Conservation (phyloP, 2,113 vertebrate genomes). For the Butastur rufipennis region DNA sequence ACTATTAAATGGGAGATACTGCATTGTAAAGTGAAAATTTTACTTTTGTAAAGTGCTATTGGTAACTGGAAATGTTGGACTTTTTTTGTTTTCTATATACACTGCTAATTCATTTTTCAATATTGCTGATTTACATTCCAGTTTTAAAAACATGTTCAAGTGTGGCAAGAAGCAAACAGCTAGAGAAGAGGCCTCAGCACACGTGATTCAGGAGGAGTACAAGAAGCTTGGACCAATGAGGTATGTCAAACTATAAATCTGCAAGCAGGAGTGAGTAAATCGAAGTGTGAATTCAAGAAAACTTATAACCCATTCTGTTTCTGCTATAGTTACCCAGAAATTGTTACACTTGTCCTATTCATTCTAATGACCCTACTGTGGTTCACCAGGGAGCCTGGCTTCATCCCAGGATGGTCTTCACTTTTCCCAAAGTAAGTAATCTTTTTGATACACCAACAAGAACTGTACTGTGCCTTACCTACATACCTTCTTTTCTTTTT, state of each 20-base stretch:
- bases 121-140: slow-evolving; percentile 53
- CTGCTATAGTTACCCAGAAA: slow-evolving; percentile 83
- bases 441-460: background rate
- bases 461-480: background rate
- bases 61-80: background rate
- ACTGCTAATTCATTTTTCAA: background rate
- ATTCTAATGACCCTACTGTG: slow-evolving; percentile 85
- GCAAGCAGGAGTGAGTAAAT: background rate
- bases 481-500: background rate
- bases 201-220: slow-evolving; percentile 80
- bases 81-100: background rate
- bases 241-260: slow-evolving; percentile 56
- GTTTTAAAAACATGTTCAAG: slow-evolving; percentile 79
- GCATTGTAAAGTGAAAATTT: background rate
- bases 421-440: slow-evolving; percentile 85
- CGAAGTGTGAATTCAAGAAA: background rate
- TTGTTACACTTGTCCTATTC: slow-evolving; percentile 82
- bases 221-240: slow-evolving; percentile 80
- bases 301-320: background rate
- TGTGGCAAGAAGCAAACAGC: slow-evolving; percentile 69
- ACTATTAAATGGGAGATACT: background rate
- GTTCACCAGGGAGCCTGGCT: slow-evolving; percentile 89
- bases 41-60: background rate
- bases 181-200: slow-evolving; percentile 76
- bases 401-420: slow-evolving; percentile 85